phyloP scores from a whole-genome alignment of 2,797 vertebrate species.

The Taenioides sp. region DNA sequence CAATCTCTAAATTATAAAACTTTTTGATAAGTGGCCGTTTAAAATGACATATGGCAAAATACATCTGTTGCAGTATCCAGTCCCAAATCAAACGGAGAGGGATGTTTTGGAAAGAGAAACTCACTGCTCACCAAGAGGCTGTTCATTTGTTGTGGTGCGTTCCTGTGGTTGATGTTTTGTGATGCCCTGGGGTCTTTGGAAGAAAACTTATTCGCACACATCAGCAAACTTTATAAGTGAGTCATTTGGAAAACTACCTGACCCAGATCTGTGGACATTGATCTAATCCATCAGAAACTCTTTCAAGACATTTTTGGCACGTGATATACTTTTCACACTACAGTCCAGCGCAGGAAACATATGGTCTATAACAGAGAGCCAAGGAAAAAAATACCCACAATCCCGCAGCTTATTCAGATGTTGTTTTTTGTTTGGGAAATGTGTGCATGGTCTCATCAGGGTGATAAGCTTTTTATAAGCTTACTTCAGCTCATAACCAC shows the following conservation, averaged over 20 bases:
- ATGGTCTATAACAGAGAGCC: slow-evolving; percentile 20
- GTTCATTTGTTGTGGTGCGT: slow-evolving; percentile 5
- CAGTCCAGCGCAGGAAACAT: not conserved
- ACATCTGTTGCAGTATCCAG: not conserved
- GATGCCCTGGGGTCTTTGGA: not conserved
- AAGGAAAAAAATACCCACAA: slow-evolving; percentile 45
- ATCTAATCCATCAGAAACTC: not conserved
- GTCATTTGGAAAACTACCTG: slow-evolving; percentile 33
- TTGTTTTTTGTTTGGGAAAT: slow-evolving; percentile 14
- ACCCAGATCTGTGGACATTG: slow-evolving; percentile 5
- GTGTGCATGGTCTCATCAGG: slow-evolving; percentile 22
- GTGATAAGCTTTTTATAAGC: not conserved
- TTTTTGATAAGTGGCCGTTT: not conserved
- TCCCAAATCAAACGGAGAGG: not conserved
- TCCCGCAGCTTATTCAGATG: slow-evolving; percentile 5
- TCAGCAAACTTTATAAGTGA: slow-evolving; percentile 30
- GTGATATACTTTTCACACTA: not conserved
- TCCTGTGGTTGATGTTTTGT: slow-evolving; percentile 28
- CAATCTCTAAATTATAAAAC: not conserved
- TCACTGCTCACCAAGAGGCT: not conserved
- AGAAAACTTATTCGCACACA: slow-evolving; percentile 18
- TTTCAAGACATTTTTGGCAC: not conserved
- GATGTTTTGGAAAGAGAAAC: not conserved
- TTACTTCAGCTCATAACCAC: slow-evolving; percentile 44
- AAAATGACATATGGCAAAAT: not conserved